These are phyloP conservation scores for Alcedo atthis DNA, from an alignment of 2,797 vertebrate genomes.

Conservation along the genomic window DNA sequence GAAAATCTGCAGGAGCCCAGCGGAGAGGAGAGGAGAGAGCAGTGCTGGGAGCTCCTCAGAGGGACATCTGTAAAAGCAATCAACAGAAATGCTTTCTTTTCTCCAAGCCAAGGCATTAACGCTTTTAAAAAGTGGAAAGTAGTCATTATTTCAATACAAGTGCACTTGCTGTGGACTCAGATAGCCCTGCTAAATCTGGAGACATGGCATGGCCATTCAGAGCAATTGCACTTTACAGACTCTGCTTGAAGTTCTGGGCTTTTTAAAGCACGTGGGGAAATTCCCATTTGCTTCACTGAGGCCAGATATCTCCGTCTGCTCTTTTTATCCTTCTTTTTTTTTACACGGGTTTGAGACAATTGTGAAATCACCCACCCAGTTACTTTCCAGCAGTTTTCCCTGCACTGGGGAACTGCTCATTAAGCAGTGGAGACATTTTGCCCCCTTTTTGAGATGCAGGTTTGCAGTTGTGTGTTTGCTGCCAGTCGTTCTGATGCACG, in stretches of 20 bases:
- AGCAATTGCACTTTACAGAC: conserved; percentile 38
- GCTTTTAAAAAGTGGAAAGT: background rate
- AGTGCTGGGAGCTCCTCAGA: background rate
- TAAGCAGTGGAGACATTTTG: background rate
- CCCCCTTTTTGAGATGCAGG: background rate
- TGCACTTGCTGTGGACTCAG: conserved; percentile 12
- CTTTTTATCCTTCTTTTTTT: conserved; percentile 47
- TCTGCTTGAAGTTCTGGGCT: conserved; percentile 22
- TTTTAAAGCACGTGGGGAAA: conserved; percentile 49
- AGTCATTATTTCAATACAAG: background rate
- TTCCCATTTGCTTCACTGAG: conserved; percentile 41
- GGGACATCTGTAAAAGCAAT: background rate
- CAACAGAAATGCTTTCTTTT: background rate
- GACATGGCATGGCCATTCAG: background rate
- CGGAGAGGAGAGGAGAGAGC: background rate
- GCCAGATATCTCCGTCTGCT: conserved; percentile 8
- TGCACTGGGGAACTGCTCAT: background rate
- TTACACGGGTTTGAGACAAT: conserved; percentile 13
- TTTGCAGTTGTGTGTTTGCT: background rate
- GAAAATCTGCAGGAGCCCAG: background rate
- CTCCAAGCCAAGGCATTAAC: background rate
- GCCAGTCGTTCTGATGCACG: background rate
- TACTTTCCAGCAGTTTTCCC: background rate
- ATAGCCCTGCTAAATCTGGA: conserved; percentile 33
- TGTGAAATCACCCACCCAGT: background rate